Percentiles rank a stretch among this genome's conserved stretches.
These are phyloP conservation scores for Phengaris alcon DNA, from an alignment of 2,888 invertebrate species.

Conservation along the genomic window DNA sequence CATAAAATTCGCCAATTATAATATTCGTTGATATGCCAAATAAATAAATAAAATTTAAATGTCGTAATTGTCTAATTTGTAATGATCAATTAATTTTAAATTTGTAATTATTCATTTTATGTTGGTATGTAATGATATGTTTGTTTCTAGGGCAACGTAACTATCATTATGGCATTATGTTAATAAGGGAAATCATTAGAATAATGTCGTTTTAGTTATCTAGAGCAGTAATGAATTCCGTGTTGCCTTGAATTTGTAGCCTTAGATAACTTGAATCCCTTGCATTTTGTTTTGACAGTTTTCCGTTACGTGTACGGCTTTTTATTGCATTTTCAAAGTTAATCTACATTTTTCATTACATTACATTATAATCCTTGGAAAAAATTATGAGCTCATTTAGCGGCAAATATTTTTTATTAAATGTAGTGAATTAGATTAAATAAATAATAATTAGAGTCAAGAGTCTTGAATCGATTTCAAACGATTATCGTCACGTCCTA, in stretches of 20 bases:
- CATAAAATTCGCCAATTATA: not conserved
- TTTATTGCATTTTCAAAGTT: not conserved
- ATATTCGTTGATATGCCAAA: no score
- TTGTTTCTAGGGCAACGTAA: not conserved
- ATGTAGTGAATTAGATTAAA: no score
- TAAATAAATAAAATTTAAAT: not conserved
- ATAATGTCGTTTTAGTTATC: not conserved
- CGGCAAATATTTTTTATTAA: no score
- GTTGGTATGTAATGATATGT: not conserved
- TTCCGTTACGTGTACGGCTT: not conserved
- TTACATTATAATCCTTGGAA: no score
- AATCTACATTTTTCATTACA: no score
- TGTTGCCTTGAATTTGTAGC: not conserved
- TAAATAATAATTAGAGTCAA: not conserved
- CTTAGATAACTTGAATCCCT: not conserved
- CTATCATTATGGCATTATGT: not conserved
- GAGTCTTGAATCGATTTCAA: not conserved
- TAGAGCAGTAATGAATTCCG: not conserved
- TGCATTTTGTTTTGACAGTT: not conserved
- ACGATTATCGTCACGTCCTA: not conserved
- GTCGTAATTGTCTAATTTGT: not conserved
- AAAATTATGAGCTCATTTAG: no score
- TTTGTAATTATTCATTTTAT: not conserved
- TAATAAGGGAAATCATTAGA: not conserved
- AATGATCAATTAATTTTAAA: no score